These are phyloP conservation scores for Drepana arcuata DNA, from an alignment of 1,140 invertebrate genomes.

Conservation along the genomic window DNA sequence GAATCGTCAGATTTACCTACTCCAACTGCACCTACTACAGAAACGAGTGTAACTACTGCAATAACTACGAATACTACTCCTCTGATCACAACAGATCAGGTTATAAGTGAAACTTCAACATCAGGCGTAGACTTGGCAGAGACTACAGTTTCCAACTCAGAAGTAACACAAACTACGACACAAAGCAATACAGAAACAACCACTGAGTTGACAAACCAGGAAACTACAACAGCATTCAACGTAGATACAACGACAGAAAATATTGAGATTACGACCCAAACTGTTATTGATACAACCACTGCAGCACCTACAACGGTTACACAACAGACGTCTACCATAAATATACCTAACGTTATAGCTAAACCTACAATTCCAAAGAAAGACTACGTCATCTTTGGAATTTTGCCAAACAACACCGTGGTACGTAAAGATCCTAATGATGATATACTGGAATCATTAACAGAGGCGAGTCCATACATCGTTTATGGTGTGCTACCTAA, in stretches of 20 bases:
- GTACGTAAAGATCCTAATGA: constrained; percentile 80
- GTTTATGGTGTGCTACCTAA: constrained; percentile 81
- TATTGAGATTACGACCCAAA: constrained; percentile 31
- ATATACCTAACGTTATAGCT: constrained; percentile 19
- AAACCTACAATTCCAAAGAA: constrained; percentile 67
- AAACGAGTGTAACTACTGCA: constrained; percentile 9
- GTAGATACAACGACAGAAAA: constrained; percentile 31
- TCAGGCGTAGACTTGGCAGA: neutral
- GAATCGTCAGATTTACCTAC: constrained; percentile 4
- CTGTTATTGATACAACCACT: constrained; percentile 48
- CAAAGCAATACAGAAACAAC: constrained; percentile 26
- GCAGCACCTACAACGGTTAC: constrained; percentile 27
- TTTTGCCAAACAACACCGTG: constrained; percentile 82
- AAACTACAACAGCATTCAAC: constrained; percentile 28
- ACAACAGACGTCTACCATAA: too few species aligned
- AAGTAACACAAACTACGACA: constrained; percentile 21
- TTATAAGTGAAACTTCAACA: constrained; percentile 20
- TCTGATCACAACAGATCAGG: constrained; percentile 22
- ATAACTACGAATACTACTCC: constrained; percentile 27
- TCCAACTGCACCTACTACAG: constrained; percentile 1
- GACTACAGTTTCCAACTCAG: constrained; percentile 9
- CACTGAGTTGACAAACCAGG: constrained; percentile 18
- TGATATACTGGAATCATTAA: constrained; percentile 76
- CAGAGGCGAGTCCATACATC: constrained; percentile 78
- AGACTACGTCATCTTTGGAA: constrained; percentile 80